A percentile compares a stretch with the other conserved stretches of the same genome.
These are phyloP conservation scores for Microcebus lehilahytsara DNA, from an alignment of 2,113 vertebrate species.

Conservation along the genomic window DNA sequence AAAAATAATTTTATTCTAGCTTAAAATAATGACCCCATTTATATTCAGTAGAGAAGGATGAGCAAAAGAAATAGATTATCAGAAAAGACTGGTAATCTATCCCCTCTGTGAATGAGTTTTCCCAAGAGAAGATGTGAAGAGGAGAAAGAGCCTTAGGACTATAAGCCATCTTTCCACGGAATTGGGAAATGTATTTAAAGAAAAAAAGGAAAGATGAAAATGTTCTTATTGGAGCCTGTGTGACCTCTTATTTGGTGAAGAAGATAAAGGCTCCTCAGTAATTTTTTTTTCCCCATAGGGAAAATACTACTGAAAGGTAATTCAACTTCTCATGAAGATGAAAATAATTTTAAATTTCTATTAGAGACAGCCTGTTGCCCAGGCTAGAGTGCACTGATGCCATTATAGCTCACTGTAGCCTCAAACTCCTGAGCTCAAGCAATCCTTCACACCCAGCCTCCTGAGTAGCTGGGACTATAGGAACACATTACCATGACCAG, in stretches of 20 bases:
- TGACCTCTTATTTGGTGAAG: neutral
- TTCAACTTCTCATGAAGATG: neutral
- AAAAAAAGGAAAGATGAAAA: neutral
- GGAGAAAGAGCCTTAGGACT: neutral
- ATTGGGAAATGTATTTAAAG: neutral
- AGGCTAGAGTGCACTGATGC: too few species aligned
- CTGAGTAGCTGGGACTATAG: too few species aligned
- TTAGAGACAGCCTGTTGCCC: too few species aligned
- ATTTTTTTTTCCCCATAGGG: neutral
- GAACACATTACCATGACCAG: too few species aligned
- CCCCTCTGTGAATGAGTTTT: neutral
- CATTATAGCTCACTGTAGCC: too few species aligned
- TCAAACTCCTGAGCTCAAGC: too few species aligned
- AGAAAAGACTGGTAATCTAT: neutral
- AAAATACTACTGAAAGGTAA: neutral
- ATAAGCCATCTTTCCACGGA: neutral
- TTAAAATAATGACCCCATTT: constrained; percentile 35
- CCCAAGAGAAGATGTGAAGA: neutral
- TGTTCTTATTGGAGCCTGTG: neutral
- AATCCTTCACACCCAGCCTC: too few species aligned
- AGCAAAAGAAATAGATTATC: neutral
- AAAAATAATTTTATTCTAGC: neutral
- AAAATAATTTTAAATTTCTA: neutral
- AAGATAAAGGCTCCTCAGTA: neutral
- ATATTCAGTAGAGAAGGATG: neutral